Conservation (phyloP, 2,888 invertebrate species). For the Azorinus chamasolen region DNA sequence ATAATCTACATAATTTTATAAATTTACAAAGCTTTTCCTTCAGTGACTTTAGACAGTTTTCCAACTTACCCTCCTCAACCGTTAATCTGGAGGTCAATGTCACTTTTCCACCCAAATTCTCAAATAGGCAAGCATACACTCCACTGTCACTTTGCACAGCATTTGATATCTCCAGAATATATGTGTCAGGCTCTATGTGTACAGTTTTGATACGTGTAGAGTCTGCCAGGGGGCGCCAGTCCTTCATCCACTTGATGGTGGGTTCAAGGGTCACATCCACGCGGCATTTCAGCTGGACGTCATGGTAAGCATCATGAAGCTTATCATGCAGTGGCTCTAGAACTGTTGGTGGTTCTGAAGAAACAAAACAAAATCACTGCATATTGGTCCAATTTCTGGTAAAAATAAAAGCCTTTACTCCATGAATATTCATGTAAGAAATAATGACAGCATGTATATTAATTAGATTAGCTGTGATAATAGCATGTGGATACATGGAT, state of each 20-base stretch:
- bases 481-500: too few species aligned
- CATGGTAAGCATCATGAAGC: conserved; percentile 90
- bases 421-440: too few species aligned
- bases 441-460: too few species aligned
- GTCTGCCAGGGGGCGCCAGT: conserved; percentile 97
- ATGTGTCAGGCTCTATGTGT: conserved; percentile 94
- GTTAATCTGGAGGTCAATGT: conserved; percentile 97
- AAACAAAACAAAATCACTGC: too few species aligned
- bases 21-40: too few species aligned
- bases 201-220: conserved; percentile 94
- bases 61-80: conserved; percentile 93
- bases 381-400: too few species aligned
- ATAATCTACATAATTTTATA: too few species aligned
- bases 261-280: conserved; percentile 97
- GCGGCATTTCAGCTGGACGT: conserved; percentile 93
- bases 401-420: too few species aligned
- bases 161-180: conserved; percentile 93
- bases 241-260: conserved; percentile 94
- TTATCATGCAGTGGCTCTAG: conserved; percentile 94
- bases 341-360: conserved; percentile 94
- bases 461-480: too few species aligned
- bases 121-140: conserved; percentile 96
- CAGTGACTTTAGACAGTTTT: too few species aligned
- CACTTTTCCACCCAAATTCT: conserved; percentile 97
- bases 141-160: conserved; percentile 96